Percentiles rank a stretch among this genome's conserved stretches.
These are phyloP conservation scores for Myotis myotis DNA, from an alignment of 2,797 vertebrate genomes.

Conservation along the genomic window DNA sequence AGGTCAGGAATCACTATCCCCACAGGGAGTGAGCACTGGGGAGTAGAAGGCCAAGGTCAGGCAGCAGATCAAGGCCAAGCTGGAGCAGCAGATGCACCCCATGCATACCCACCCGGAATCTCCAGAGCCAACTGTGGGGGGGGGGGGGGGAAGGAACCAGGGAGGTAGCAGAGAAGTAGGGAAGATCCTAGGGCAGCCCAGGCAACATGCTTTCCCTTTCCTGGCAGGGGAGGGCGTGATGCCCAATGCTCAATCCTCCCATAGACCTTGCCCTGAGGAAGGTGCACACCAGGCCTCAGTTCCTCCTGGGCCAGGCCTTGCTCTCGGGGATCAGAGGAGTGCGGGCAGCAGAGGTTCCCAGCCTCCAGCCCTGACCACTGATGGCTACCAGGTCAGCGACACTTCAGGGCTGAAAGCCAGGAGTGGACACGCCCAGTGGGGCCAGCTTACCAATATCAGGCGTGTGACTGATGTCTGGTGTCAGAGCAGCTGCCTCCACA, in stretches of 20 bases:
- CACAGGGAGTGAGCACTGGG: background rate
- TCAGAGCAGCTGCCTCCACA: constrained; percentile 83
- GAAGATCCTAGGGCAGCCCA: background rate
- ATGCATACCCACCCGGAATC: background rate
- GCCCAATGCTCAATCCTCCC: background rate
- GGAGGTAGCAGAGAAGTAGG: background rate
- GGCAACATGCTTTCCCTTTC: background rate
- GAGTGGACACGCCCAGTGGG: fast-evolving
- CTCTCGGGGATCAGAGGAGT: background rate
- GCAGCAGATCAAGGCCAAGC: background rate
- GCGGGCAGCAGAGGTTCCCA: background rate
- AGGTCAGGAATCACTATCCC: background rate
- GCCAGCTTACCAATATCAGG: constrained; percentile 82
- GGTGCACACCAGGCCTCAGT: background rate
- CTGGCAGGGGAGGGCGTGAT: background rate
- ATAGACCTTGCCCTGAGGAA: background rate
- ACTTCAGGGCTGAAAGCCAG: background rate
- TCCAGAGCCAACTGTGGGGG: background rate
- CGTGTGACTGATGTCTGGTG: constrained; percentile 77
- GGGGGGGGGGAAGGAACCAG: background rate
- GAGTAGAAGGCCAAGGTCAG: background rate
- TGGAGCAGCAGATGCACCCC: background rate
- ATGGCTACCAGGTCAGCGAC: background rate
- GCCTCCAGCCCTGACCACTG: background rate
- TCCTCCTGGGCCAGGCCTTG: background rate